These are phyloP conservation scores for Pseudanteris insignis DNA, from an alignment of 2,888 invertebrate genomes.

Conservation along the genomic window DNA sequence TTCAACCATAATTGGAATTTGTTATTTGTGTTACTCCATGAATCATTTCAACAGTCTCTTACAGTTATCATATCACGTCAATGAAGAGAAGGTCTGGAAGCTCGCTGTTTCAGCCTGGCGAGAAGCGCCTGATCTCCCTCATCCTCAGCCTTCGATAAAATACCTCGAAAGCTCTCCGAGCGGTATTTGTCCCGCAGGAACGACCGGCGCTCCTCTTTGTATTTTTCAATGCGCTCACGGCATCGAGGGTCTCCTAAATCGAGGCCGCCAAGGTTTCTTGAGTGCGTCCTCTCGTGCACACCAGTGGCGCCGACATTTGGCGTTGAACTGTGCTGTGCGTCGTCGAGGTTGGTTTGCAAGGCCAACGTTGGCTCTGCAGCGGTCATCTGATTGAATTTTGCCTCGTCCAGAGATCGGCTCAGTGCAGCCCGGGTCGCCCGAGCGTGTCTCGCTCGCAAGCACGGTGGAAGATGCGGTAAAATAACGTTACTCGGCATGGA, in stretches of 20 bases:
- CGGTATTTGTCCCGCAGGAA: constrained; percentile 87
- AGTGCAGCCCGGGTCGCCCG: constrained; percentile 59
- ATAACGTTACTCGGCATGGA: too few relatives aligned
- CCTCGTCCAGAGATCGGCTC: constrained; percentile 63
- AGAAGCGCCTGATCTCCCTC: constrained; percentile 62
- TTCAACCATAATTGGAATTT: too few relatives aligned
- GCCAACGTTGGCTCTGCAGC: constrained; percentile 59
- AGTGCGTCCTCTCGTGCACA: constrained; percentile 51
- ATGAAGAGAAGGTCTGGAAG: constrained; percentile 64
- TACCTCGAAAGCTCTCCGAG: constrained; percentile 79
- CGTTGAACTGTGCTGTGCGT: constrained; percentile 60
- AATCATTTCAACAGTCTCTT: too few relatives aligned
- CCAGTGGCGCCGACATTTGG: constrained; percentile 58
- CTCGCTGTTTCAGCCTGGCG: constrained; percentile 67
- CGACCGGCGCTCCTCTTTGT: constrained; percentile 88
- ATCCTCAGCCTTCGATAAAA: constrained; percentile 57
- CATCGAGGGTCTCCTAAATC: constrained; percentile 63
- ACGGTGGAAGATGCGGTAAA: constrained; percentile 69
- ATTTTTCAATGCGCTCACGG: constrained; percentile 86
- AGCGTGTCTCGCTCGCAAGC: constrained; percentile 69
- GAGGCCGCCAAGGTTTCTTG: constrained; percentile 59
- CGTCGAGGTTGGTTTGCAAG: constrained; percentile 48
- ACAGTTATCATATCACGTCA: constrained; percentile 52
- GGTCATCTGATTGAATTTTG: constrained; percentile 62
- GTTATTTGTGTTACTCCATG: too few relatives aligned